A percentile compares a stretch with the other conserved stretches of the same genome.
Evolutionary conservation across 2,888 invertebrate genomes (phyloP).

Genomic region (Pachliopta kotzebuea): DNA sequence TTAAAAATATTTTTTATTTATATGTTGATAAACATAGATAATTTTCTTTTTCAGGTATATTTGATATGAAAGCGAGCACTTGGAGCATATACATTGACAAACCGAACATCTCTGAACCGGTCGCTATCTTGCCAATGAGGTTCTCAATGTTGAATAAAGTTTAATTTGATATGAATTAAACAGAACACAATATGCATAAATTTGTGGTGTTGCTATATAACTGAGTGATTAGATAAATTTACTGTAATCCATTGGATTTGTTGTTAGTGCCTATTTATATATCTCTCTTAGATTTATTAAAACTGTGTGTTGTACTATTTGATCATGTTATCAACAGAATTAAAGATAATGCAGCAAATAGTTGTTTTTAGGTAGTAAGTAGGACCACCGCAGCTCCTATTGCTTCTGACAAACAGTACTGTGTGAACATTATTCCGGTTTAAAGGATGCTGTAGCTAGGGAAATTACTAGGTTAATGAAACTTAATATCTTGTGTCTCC

Average conservation of each 20-base stretch:
- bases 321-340: no score
- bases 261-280: no score
- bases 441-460: no score
- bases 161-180: conserved; percentile 1
- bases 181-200: not conserved
- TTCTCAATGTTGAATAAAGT: conserved; percentile 48
- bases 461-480: no score
- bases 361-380: no score
- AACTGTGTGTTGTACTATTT: no score
- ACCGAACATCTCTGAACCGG: conserved; percentile 84
- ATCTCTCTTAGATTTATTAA: no score
- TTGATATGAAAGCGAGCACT: conserved; percentile 86
- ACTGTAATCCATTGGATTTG: not conserved
- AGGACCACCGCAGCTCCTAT: no score
- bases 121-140: conserved; percentile 84
- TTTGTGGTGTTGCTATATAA: not conserved
- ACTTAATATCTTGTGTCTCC: no score
- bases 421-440: no score
- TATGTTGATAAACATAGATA: not conserved
- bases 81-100: conserved; percentile 90
- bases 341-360: no score
- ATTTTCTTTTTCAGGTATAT: conserved; percentile 81
- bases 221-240: not conserved
- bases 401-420: no score
- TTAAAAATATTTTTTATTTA: not conserved